These are phyloP conservation scores for Hylaea fasciaria DNA, from an alignment of 2,888 invertebrate genomes.

Conservation along the genomic window DNA sequence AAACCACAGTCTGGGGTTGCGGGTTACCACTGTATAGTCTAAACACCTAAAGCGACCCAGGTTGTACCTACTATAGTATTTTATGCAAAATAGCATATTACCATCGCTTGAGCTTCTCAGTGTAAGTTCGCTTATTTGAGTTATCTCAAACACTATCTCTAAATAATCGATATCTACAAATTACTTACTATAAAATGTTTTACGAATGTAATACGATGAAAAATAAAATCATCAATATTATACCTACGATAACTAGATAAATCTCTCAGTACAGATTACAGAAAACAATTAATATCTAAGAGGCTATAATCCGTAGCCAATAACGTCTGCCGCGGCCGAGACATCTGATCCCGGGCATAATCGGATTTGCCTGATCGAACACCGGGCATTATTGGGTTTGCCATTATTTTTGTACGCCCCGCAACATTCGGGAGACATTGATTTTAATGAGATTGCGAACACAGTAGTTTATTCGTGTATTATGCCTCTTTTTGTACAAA, in stretches of 20 bases:
- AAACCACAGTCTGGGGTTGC: no score
- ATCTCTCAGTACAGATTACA: conserved; percentile 61
- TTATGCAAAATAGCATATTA: no score
- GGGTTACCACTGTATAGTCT: no score
- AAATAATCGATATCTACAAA: no score
- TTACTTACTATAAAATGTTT: no score
- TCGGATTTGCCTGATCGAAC: conserved; percentile 81
- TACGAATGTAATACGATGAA: no score
- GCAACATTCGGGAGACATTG: conserved; percentile 70
- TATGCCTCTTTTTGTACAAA: background rate
- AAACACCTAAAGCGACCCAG: no score
- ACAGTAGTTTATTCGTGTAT: background rate
- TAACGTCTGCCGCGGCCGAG: conserved; percentile 27
- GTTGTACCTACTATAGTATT: no score
- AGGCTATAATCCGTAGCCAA: conserved; percentile 62
- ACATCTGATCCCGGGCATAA: conserved; percentile 37
- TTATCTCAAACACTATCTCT: no score
- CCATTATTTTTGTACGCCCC: conserved; percentile 70
- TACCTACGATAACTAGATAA: conserved; percentile 61
- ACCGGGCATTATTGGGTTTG: conserved; percentile 74
- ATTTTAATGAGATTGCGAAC: conserved; percentile 73
- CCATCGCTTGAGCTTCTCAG: no score
- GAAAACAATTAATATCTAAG: conserved; percentile 67
- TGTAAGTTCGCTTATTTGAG: no score
- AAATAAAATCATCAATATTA: no score